These are phyloP conservation scores for Ceratina calcarata DNA, from an alignment of 1,140 invertebrate species.

Conservation along the genomic window DNA sequence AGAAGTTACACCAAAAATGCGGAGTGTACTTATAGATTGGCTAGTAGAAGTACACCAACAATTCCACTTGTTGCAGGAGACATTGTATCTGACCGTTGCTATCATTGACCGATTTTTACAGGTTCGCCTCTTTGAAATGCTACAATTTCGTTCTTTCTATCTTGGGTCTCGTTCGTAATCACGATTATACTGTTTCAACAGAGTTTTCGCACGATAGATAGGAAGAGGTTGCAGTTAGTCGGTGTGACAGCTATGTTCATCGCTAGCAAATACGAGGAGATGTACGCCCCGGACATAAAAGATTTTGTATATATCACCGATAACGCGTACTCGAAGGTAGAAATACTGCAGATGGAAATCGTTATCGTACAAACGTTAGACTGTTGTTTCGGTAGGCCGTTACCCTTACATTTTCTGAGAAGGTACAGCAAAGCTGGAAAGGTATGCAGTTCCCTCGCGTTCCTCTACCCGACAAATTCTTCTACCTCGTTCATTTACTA, in stretches of 20 bases:
- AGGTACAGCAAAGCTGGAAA: slow-evolving; percentile 89
- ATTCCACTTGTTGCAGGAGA: slow-evolving; percentile 94
- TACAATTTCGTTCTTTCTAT: not conserved
- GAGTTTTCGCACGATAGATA: slow-evolving; percentile 82
- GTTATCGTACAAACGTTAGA: slow-evolving; percentile 88
- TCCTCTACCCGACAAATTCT: not conserved
- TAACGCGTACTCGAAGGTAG: slow-evolving; percentile 89
- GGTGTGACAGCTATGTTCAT: slow-evolving; percentile 95
- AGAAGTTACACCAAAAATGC: slow-evolving; percentile 90
- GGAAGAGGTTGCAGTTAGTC: slow-evolving; percentile 91
- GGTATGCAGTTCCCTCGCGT: slow-evolving; percentile 68
- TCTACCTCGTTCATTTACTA: not conserved
- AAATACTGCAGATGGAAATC: slow-evolving; percentile 93
- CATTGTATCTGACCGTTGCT: slow-evolving; percentile 92
- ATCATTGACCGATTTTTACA: slow-evolving; percentile 96
- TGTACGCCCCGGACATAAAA: slow-evolving; percentile 91
- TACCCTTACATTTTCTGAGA: slow-evolving; percentile 93
- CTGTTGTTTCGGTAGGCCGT: slow-evolving; percentile 91
- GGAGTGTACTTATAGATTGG: slow-evolving; percentile 95
- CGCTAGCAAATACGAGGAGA: slow-evolving; percentile 97
- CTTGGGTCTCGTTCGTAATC: not conserved
- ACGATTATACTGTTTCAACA: slow-evolving; percentile 64
- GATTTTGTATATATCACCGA: slow-evolving; percentile 97
- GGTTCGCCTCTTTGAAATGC: slow-evolving; percentile 76
- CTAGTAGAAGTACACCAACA: slow-evolving; percentile 94